Evolutionary conservation across 2,888 invertebrate genomes (phyloP), one percentile per base, ranked within the genome.

Genomic region (Cataglyphis rosenhaueri): DNA sequence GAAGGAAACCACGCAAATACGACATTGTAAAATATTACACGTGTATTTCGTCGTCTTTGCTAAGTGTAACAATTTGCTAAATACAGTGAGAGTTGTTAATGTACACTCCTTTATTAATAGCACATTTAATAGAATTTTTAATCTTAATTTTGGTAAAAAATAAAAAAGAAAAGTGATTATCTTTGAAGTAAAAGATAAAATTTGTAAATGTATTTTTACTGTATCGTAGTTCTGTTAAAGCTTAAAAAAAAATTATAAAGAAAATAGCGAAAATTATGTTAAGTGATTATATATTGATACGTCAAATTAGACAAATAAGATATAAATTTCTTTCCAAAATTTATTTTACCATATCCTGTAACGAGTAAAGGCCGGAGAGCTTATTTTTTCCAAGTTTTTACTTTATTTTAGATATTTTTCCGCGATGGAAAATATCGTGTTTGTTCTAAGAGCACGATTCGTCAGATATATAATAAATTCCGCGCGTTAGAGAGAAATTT

Each of bases 1-100:
- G 66, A 74, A 48, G 44, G 10, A 64, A 44, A 64, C 32, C 52
- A 35, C 1, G 29, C 66, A 66, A 76, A 38, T 76, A 66, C 55
- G 76, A 66, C n/a, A 66, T 9, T 76, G 38, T 41, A 55, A 76
- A 66, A 66, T 76, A 76, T 25, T 38, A 25, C 18, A 48, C 44
- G 12, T 35, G n/a, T 35, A 76, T n/a, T 76, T 76, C 44, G n/a
- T 52, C 29, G 9, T 41, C 38, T 52, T 76, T 9, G 41, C 55
- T 61, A 55, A 32, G 48, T 55, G 48, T 55, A 76, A 65, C n/a
- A 12, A 41, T 52, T 48, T 18, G 21, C 12, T 55, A 76, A 76
- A 35, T 55, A 12, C 25, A 35, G 55, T 65, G 25, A 38, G 10
- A 76, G 41, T 41, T 65, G 48, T 9, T 38, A 52, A 75, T 4